Conservation (phyloP, 2,113 vertebrate species). For the Callipepla californica region DNA sequence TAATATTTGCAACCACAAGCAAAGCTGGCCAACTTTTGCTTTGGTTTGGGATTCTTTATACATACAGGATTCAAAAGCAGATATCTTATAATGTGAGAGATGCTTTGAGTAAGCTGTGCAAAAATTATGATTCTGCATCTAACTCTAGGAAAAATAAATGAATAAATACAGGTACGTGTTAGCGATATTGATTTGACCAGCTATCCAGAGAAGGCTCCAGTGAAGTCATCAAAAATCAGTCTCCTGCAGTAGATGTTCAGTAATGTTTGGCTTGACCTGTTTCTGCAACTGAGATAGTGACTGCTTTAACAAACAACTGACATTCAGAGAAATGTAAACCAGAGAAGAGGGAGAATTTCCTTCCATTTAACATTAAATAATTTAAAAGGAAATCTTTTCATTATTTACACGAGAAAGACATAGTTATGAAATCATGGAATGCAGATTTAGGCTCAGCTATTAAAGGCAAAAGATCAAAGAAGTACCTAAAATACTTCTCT, state of each 20-base stretch:
- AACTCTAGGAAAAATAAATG: neutral
- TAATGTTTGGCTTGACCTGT: neutral
- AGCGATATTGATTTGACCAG: neutral
- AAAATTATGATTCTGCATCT: neutral
- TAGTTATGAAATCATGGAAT: neutral
- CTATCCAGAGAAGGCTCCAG: neutral
- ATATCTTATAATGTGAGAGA: neutral
- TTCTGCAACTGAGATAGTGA: neutral
- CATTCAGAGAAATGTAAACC: neutral
- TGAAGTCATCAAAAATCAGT: neutral
- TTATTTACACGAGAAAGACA: neutral
- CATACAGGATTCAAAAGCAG: neutral
- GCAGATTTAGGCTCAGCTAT: neutral
- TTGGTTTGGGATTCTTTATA: neutral
- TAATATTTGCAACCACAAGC: neutral
- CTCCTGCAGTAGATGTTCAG: neutral
- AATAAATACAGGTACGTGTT: neutral
- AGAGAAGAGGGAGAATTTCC: neutral
- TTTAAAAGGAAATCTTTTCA: neutral
- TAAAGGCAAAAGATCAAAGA: neutral
- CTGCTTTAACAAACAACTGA: neutral
- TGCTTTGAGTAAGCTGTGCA: neutral
- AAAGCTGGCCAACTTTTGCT: neutral
- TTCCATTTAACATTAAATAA: neutral
- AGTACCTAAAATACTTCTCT: neutral